A percentile compares a stretch with the other conserved stretches of the same genome.
Evolutionary conservation across 2,888 invertebrate species (phyloP).

Genomic region (Terebella lapidaria): DNA sequence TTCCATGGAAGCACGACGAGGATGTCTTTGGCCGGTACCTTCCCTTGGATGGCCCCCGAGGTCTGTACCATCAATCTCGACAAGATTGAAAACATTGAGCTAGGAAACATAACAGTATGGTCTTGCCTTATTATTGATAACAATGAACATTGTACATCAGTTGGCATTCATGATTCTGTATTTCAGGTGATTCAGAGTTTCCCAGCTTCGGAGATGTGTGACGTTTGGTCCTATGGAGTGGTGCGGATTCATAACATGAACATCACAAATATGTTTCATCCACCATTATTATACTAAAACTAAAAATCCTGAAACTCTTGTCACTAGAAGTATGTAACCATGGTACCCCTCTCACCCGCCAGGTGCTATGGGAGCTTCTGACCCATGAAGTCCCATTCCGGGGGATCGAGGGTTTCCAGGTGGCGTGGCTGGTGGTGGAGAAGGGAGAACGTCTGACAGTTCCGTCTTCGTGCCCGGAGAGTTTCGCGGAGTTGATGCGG

Average conservation of each 20-base stretch:
- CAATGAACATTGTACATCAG: no score
- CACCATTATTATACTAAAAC: no score
- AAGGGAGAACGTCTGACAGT: slow-evolving; percentile 52
- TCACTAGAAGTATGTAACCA: no score
- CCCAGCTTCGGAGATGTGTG: slow-evolving; percentile 52
- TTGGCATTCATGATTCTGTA: slow-evolving; percentile 7
- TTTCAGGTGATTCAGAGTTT: slow-evolving; percentile 52
- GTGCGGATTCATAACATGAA: no score
- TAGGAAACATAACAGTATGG: no score
- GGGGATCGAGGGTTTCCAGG: slow-evolving; percentile 54
- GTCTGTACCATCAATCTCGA: no score
- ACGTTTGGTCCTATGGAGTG: slow-evolving; percentile 55
- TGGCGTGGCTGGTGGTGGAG: slow-evolving; percentile 54
- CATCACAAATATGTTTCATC: no score
- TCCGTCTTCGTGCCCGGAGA: slow-evolving; percentile 49
- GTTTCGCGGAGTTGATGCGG: slow-evolving; percentile 48
- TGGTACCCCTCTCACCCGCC: no score
- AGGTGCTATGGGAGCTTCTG: slow-evolving; percentile 54
- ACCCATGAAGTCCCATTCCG: slow-evolving; percentile 54
- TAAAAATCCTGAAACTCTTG: no score
- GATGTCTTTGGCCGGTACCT: slow-evolving; percentile 54
- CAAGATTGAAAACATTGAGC: no score
- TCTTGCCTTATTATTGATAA: no score
- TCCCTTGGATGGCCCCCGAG: slow-evolving; percentile 57
- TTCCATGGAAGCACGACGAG: slow-evolving; percentile 52